Conservation (phyloP, 2,113 vertebrate species). For the Otis tarda region DNA sequence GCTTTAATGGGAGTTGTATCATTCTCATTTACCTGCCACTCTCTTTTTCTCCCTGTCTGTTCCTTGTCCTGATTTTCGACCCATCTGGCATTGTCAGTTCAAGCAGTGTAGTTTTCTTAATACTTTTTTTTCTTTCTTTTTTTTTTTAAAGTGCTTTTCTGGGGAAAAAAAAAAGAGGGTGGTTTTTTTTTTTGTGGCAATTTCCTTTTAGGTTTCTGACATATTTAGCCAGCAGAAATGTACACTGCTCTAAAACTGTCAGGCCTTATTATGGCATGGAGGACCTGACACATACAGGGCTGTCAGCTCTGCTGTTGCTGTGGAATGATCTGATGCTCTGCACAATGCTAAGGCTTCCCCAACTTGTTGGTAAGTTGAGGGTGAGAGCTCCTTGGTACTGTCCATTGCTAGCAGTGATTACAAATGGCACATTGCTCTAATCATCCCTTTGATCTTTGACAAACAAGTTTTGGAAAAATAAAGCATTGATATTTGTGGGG, state of each 20-base stretch:
- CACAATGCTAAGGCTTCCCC: neutral
- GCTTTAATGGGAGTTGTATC: neutral
- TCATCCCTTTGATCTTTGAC: neutral
- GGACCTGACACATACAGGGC: neutral
- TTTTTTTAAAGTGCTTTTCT: neutral
- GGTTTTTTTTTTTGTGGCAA: neutral
- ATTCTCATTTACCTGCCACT: neutral
- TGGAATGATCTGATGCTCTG: neutral
- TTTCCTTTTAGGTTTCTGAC: slow-evolving; percentile 11
- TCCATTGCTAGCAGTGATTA: neutral
- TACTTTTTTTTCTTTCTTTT: neutral
- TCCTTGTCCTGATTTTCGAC: neutral
- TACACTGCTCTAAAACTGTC: neutral
- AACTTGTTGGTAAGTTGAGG: neutral
- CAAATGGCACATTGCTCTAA: neutral
- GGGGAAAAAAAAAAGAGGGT: neutral
- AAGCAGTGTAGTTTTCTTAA: neutral
- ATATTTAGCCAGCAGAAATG: slow-evolving; percentile 16
- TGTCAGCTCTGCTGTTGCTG: neutral
- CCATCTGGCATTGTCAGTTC: neutral
- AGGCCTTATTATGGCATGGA: neutral
- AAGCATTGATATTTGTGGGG: neutral
- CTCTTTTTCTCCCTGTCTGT: neutral
- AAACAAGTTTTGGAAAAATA: neutral
- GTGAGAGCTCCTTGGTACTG: neutral